These are phyloP conservation scores for Patiria miniata DNA, from an alignment of 35 echinoderm and acorn worm species.

Conservation along the genomic window DNA sequence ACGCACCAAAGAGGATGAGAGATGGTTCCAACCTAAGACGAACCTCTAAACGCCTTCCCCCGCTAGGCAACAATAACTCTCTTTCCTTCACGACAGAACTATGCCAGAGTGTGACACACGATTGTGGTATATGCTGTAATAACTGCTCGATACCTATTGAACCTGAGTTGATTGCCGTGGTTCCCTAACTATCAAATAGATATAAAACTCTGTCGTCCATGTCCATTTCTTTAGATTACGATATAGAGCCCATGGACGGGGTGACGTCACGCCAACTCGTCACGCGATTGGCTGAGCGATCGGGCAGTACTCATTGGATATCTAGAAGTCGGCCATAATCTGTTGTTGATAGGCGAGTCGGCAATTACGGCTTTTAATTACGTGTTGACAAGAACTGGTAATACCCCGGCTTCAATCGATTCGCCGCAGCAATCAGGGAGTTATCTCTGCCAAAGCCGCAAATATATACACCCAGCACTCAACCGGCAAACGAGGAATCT, in stretches of 20 bases:
- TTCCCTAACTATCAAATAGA: not conserved
- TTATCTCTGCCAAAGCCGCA: not conserved
- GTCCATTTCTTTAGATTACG: slow-evolving; percentile 9
- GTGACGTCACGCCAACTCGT: slow-evolving; percentile 12
- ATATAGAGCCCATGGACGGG: not conserved
- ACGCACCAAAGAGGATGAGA: slow-evolving; percentile 29
- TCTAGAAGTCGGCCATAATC: slow-evolving; percentile 55
- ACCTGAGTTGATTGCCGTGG: not conserved
- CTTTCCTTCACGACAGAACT: not conserved
- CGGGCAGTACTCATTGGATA: slow-evolving; percentile 33
- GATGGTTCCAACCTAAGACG: not conserved
- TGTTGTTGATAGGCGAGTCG: slow-evolving; percentile 49
- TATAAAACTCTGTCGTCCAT: not conserved
- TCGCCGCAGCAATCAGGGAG: not conserved
- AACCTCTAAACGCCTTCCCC: not conserved
- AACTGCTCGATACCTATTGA: slow-evolving; percentile 28
- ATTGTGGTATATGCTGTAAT: not conserved
- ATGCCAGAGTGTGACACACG: not conserved
- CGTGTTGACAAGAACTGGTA: slow-evolving; percentile 60
- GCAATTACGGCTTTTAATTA: slow-evolving; percentile 79
- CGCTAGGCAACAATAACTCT: not conserved
- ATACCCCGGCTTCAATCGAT: slow-evolving; percentile 10
- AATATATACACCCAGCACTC: not conserved
- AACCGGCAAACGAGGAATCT: too few relatives aligned
- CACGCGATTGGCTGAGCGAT: slow-evolving; percentile 48